These are phyloP conservation scores for Mimachlamys varia DNA, from an alignment of 2,888 invertebrate genomes.

Conservation along the genomic window DNA sequence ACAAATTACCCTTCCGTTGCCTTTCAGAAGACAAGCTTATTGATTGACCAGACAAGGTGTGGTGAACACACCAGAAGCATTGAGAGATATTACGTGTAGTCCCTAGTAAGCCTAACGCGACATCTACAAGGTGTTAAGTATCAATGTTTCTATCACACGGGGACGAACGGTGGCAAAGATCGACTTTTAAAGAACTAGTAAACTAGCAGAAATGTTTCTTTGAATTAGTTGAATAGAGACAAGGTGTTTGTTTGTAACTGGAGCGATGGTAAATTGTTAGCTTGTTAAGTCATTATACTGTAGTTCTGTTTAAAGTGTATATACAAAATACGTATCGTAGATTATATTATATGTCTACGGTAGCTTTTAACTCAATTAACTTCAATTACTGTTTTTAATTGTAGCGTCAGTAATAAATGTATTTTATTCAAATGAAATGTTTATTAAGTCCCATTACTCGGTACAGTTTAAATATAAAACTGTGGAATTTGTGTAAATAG, in stretches of 20 bases:
- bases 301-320: neutral
- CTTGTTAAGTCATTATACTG: slow-evolving; percentile 15
- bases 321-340: neutral
- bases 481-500: neutral
- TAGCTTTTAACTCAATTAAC: neutral
- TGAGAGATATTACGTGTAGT: neutral
- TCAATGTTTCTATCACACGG: neutral
- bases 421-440: neutral
- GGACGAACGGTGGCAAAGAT: neutral
- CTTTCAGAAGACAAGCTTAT: neutral
- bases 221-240: slow-evolving; percentile 6
- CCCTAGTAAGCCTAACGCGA: neutral
- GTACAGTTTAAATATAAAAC: neutral
- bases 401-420: neutral
- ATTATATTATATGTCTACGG: neutral
- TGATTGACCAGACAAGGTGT: neutral
- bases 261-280: neutral
- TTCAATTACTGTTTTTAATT: neutral
- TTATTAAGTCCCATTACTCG: neutral
- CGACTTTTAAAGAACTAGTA: slow-evolving; percentile 17
- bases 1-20: neutral
- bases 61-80: neutral
- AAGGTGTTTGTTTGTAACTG: neutral
- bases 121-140: neutral
- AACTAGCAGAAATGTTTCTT: neutral